Conservation (phyloP, 2,797 vertebrate genomes). For the Chrosomus eos region DNA sequence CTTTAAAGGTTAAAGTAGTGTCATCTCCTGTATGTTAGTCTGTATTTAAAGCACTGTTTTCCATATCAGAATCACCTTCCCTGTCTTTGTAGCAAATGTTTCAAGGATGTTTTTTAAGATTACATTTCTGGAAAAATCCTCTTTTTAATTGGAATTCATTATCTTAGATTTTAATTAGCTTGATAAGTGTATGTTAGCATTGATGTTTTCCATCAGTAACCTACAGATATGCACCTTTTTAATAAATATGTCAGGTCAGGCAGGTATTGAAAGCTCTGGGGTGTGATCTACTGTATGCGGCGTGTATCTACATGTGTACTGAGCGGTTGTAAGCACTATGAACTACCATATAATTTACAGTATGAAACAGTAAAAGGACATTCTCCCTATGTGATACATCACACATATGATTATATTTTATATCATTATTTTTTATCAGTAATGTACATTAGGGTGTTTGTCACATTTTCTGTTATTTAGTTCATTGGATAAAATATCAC, state of each 20-base stretch:
- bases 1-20: conserved; percentile 48
- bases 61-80: conserved; percentile 53
- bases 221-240: conserved; percentile 46
- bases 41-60: conserved; percentile 37
- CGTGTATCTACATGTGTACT: conserved; percentile 30
- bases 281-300: neutral
- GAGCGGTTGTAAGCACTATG: neutral
- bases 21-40: conserved; percentile 9
- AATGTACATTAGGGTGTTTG: neutral
- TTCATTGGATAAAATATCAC: neutral
- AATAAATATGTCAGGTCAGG: conserved; percentile 58
- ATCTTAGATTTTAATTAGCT: conserved; percentile 60
- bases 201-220: conserved; percentile 52
- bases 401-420: too few species aligned
- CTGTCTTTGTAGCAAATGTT: conserved; percentile 42
- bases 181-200: conserved; percentile 56
- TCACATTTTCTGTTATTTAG: neutral
- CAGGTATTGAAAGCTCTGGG: conserved; percentile 21
- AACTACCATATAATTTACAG: neutral
- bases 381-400: neutral
- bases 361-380: neutral
- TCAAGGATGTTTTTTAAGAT: conserved; percentile 59
- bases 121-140: conserved; percentile 53
- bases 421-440: neutral
- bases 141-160: conserved; percentile 62